These are phyloP conservation scores for Pomatorhinus ruficollis DNA, from an alignment of 2,113 vertebrate species.

Conservation along the genomic window DNA sequence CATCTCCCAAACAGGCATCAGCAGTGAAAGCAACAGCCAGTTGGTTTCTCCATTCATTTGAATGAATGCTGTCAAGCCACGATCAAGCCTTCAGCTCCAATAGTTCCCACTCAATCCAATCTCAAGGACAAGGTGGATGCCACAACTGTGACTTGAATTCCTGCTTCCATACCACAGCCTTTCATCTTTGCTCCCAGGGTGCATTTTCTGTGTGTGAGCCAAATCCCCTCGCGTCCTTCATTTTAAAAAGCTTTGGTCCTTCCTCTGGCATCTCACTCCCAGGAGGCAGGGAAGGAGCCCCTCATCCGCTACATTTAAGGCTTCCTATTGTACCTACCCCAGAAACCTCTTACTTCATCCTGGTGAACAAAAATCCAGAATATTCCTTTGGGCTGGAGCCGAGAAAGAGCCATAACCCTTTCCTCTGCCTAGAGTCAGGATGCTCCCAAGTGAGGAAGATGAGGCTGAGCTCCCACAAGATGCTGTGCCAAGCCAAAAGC, in stretches of 20 bases:
- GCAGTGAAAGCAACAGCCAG: neutral
- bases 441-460: neutral
- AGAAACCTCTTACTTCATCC: neutral
- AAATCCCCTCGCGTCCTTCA: neutral
- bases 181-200: neutral
- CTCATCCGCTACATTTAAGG: fast-evolving
- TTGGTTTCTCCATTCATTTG: neutral
- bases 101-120: neutral
- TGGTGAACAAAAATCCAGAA: neutral
- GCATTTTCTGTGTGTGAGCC: neutral
- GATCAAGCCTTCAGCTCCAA: neutral
- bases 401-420: neutral
- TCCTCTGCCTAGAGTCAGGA: neutral
- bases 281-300: neutral
- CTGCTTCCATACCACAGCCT: neutral
- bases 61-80: neutral
- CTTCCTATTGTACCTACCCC: neutral
- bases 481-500: neutral
- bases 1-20: too few relatives aligned
- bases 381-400: neutral
- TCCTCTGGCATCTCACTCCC: neutral
- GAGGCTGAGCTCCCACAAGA: neutral
- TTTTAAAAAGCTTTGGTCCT: neutral
- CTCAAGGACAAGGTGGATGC: neutral
- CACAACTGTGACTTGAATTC: neutral